Conservation (phyloP, 2,797 vertebrate genomes). For the Lycodopsis pacificus region DNA sequence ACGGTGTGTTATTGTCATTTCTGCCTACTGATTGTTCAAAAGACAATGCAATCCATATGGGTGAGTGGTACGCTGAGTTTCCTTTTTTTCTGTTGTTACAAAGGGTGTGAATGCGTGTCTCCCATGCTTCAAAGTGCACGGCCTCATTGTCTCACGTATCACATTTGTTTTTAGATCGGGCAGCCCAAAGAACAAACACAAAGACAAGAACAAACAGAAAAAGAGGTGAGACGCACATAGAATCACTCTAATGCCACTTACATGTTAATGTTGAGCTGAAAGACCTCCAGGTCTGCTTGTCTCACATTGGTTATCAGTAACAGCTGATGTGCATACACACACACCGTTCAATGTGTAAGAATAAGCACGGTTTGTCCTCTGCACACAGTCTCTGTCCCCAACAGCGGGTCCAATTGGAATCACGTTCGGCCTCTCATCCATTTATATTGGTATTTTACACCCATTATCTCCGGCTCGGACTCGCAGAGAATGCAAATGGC, state of each 20-base stretch:
- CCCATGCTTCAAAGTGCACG: conserved; percentile 12
- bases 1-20: conserved; percentile 30
- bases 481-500: conserved; percentile 52
- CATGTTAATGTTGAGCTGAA: conserved; percentile 13
- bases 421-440: conserved; percentile 56
- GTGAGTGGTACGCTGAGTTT: conserved; percentile 39
- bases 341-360: neutral
- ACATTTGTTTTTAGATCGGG: conserved; percentile 86
- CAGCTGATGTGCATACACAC: neutral
- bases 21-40: conserved; percentile 46
- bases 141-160: conserved; percentile 36
- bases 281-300: neutral
- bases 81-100: conserved; percentile 2
- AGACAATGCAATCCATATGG: conserved; percentile 42
- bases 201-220: conserved; percentile 96
- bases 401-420: conserved; percentile 26
- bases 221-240: conserved; percentile 86
- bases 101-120: conserved; percentile 21
- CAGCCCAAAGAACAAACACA: conserved; percentile 95
- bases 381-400: conserved; percentile 20
- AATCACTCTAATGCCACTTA: conserved; percentile 2
- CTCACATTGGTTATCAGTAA: neutral
- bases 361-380: neutral
- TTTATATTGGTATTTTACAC: conserved; percentile 65
- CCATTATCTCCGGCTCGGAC: conserved; percentile 48